Percentiles rank a stretch among this genome's conserved stretches.
phyloP scores from a whole-genome alignment of 2,888 invertebrate genomes.

The Allacma fusca region DNA sequence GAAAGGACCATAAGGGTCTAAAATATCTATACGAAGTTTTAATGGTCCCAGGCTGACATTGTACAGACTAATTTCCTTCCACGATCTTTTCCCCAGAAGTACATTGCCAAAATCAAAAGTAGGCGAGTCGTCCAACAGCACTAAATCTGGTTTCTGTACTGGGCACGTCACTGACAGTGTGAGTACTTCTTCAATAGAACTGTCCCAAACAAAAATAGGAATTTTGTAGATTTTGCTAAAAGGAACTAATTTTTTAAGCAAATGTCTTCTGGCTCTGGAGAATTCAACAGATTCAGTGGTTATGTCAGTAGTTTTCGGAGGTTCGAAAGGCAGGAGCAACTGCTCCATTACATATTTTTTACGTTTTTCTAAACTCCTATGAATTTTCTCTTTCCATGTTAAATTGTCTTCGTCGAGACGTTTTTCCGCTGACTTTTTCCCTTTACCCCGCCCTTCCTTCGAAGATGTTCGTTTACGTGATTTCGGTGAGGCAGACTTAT shows the following conservation, averaged over 20 bases:
- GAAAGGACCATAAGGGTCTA: slow-evolving; percentile 57
- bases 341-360: slow-evolving; percentile 18
- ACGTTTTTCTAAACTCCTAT: slow-evolving; percentile 25
- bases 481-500: background rate
- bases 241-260: slow-evolving; percentile 26
- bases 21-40: slow-evolving; percentile 47
- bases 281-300: slow-evolving; percentile 32
- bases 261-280: slow-evolving; percentile 35
- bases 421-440: background rate
- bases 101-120: slow-evolving; percentile 50
- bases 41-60: slow-evolving; percentile 45
- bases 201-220: slow-evolving; percentile 32
- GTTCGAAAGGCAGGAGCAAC: slow-evolving; percentile 3
- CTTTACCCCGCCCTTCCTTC: background rate
- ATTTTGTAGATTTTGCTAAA: slow-evolving; percentile 18
- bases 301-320: background rate
- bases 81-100: slow-evolving; percentile 37
- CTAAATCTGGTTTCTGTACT: slow-evolving; percentile 41
- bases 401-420: background rate
- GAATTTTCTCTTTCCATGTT: slow-evolving; percentile 7
- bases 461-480: no score
- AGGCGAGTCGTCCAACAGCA: slow-evolving; percentile 43
- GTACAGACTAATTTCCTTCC: slow-evolving; percentile 46
- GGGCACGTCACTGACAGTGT: slow-evolving; percentile 43
- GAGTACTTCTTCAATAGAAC: slow-evolving; percentile 20